Conservation (phyloP, 30 jellyfish, hydroid and myxozoan genomes). For the Aurelia sp. region DNA sequence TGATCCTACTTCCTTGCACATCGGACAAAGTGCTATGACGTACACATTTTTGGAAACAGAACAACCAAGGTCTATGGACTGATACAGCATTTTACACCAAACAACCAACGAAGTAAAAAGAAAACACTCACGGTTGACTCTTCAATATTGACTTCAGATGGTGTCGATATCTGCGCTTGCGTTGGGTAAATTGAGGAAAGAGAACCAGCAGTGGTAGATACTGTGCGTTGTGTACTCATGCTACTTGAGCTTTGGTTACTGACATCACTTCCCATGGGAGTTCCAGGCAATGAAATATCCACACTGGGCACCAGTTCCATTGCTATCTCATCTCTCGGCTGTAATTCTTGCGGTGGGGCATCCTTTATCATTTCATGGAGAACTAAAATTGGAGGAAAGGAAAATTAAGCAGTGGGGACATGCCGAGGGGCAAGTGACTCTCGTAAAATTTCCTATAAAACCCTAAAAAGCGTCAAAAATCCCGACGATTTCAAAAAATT, state of each 20-base stretch:
- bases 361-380: constrained; percentile 59
- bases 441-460: no score
- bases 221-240: constrained; percentile 55
- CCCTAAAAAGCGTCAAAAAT: no score
- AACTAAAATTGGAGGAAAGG: constrained; percentile 14
- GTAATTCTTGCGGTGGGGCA: constrained; percentile 31
- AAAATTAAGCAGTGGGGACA: no score
- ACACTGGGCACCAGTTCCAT: constrained; percentile 38
- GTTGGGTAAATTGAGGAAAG: constrained; percentile 47
- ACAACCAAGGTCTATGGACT: no score
- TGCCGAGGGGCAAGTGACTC: no score
- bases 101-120: background rate
- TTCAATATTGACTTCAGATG: constrained; percentile 52
- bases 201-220: constrained; percentile 55
- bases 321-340: constrained; percentile 28
- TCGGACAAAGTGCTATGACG: no score
- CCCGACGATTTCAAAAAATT: no score
- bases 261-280: constrained; percentile 96
- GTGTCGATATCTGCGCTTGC: constrained; percentile 90
- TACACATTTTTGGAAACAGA: no score
- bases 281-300: constrained; percentile 93
- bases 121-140: constrained; percentile 31
- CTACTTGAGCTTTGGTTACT: constrained; percentile 72
- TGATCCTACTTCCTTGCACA: no score
- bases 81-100: no score